These are phyloP conservation scores for Cheilosia impressa DNA, from an alignment of 2,888 invertebrate genomes.

Conservation along the genomic window DNA sequence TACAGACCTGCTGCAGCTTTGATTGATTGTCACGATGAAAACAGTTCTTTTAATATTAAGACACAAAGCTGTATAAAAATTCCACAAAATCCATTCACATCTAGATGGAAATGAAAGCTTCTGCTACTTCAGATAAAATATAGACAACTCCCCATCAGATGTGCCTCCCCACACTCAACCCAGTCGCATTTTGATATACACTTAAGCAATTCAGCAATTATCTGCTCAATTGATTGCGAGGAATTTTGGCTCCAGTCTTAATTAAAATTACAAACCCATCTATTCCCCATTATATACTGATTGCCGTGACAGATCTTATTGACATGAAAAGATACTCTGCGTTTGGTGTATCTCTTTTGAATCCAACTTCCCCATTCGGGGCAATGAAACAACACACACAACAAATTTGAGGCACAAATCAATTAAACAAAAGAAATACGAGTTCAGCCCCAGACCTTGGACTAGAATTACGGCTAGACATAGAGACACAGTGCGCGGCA, in stretches of 20 bases:
- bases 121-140: too few species aligned
- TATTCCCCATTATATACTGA: slow-evolving; percentile 28
- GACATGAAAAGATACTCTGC: slow-evolving; percentile 12
- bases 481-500: slow-evolving; percentile 15
- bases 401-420: slow-evolving; percentile 45
- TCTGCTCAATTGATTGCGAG: slow-evolving; percentile 50
- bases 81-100: too few species aligned
- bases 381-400: slow-evolving; percentile 25
- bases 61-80: too few species aligned
- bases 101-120: too few species aligned
- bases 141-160: neutral
- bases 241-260: slow-evolving; percentile 66
- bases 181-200: neutral
- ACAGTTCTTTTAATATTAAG: too few species aligned
- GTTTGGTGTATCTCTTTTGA: neutral
- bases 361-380: slow-evolving; percentile 24
- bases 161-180: neutral
- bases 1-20: too few species aligned
- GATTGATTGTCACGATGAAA: too few species aligned
- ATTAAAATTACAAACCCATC: slow-evolving; percentile 44
- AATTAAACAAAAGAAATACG: slow-evolving; percentile 29
- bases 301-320: slow-evolving; percentile 26
- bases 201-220: slow-evolving; percentile 22
- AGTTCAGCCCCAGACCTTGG: slow-evolving; percentile 44
- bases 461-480: slow-evolving; percentile 43